Base-by-base conservation (phyloP, 2,797 vertebrate genomes). In the Cryptoprocta ferox region DNA sequence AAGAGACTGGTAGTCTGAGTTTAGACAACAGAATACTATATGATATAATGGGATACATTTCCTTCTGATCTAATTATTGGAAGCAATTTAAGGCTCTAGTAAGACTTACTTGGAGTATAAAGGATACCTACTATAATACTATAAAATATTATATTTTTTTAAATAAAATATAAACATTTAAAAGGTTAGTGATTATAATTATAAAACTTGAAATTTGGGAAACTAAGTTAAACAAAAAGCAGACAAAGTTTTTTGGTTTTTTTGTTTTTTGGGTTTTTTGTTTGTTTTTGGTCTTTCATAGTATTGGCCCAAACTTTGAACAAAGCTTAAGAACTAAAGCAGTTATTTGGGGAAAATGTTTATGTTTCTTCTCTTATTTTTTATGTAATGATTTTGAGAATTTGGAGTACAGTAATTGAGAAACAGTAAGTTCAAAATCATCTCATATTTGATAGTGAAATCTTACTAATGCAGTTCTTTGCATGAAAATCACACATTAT, bases 401-500 rank as follows among this genome's bases (percentile, higher is more conserved):
- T 76, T 71, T 88, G n/a, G 7, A 81, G 9, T 83, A 71, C 78
- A 92, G 61, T 79, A 81, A 39, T 59, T 92, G 71, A 91, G 50
- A 84, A 91, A 73, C 15, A 73, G 4, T 71, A 68, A 48, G 30
- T 80, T 94, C 68, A 96, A 78, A 79, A 66, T 88, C 35, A 83
- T 87, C 24, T 95, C 89, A 65, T 61, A 78, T 90, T 94, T 91
- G 28, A 21, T 96, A 35, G 35, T 70, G 4, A 81, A 92, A 85
- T 89, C 56, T 94, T 83, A 88, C 50, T 89, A 85, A 73, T 87
- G n/a, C 93, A 91, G 94, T 73, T 91, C 28, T 89, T 92, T 92
- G 37, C 2, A 5, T 92, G 56, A 96, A 91, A 96, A 93, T 90
- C 16, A 93, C 21, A 66, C 26, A 91, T 82, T 84, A 80, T 37